phyloP scores from a whole-genome alignment of 2,113 vertebrate species.

The Candoia aspera region DNA sequence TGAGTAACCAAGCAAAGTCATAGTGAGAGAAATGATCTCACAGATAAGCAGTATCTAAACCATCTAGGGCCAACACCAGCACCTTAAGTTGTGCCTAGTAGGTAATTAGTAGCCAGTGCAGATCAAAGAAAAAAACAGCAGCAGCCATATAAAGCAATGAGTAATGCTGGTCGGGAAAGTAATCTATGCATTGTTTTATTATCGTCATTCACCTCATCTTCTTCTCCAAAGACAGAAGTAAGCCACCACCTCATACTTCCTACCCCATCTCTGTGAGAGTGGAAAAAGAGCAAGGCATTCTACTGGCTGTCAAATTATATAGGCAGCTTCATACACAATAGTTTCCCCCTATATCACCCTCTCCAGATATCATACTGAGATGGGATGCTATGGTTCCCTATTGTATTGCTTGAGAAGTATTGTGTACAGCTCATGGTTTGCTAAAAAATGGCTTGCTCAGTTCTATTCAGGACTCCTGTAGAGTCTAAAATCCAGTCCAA shows the following conservation, averaged over 20 bases:
- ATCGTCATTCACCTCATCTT: not conserved
- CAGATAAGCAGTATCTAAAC: no score
- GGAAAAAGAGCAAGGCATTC: not conserved
- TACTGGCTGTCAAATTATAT: not conserved
- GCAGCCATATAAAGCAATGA: not conserved
- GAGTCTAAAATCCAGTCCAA: not conserved
- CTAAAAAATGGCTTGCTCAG: not conserved
- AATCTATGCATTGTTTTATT: not conserved
- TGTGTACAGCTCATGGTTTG: not conserved
- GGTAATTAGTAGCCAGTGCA: no score
- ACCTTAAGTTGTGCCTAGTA: no score
- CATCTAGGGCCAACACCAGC: no score
- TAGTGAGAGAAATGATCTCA: no score
- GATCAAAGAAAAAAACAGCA: not conserved
- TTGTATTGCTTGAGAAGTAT: not conserved
- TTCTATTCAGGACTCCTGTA: not conserved
- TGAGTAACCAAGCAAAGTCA: no score
- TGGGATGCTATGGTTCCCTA: not conserved
- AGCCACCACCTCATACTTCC: not conserved
- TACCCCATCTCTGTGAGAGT: not conserved
- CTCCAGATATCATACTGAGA: not conserved
- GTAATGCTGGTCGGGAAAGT: not conserved
- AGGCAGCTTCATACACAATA: not conserved
- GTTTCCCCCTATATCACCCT: not conserved
- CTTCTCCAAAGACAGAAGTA: not conserved